These are phyloP conservation scores for Spheniscus mendiculus DNA, from an alignment of 2,113 vertebrate species.

Conservation along the genomic window DNA sequence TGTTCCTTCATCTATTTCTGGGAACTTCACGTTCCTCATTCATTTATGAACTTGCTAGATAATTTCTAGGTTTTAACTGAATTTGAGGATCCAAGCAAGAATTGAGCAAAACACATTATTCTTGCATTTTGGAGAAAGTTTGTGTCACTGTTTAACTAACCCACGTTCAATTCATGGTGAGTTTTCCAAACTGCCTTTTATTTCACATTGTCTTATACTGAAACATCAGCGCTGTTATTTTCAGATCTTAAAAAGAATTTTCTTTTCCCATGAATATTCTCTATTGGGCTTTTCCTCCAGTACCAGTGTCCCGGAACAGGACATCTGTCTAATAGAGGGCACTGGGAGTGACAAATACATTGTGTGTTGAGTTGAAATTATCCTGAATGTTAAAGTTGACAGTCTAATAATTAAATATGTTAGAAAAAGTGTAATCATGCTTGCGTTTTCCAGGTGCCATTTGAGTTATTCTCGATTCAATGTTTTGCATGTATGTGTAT, in stretches of 20 bases:
- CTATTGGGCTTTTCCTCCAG: background rate
- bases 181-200: background rate
- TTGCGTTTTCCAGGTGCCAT: background rate
- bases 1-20: background rate
- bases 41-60: background rate
- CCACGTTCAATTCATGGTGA: background rate
- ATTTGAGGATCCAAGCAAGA: background rate
- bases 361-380: background rate
- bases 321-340: background rate
- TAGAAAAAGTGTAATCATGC: background rate
- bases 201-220: background rate
- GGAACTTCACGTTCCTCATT: background rate
- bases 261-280: background rate
- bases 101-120: background rate
- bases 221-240: background rate
- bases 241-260: background rate
- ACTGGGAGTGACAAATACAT: background rate
- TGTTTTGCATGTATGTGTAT: background rate
- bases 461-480: background rate
- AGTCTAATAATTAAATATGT: background rate
- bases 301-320: background rate
- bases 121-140: background rate
- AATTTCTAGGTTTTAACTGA: background rate
- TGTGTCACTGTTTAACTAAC: background rate
- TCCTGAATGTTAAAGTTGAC: background rate